Evolutionary conservation across 2,113 vertebrate genomes (phyloP).

Genomic region (Lipophrys pholis): DNA sequence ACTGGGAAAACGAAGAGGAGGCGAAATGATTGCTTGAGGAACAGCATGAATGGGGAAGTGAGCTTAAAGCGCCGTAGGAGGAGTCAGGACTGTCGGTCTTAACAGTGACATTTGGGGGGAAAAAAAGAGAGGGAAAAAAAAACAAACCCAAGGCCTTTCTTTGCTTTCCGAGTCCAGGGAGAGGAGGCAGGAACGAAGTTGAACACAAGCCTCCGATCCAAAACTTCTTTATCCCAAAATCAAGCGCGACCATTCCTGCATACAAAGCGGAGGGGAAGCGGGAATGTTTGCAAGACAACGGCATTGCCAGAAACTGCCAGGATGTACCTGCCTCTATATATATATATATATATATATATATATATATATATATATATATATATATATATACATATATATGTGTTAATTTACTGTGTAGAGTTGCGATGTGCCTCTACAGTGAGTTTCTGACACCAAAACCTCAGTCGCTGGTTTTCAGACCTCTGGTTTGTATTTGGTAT

Average conservation of each 20-base stretch:
- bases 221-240: conserved; percentile 59
- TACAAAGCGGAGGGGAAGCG: conserved; percentile 51
- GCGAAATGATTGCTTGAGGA: conserved; percentile 59
- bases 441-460: conserved; percentile 45
- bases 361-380: too few species aligned
- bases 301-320: conserved; percentile 25
- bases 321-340: too few species aligned
- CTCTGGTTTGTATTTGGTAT: conserved; percentile 50
- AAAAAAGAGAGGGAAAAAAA: conserved; percentile 38
- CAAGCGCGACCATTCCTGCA: conserved; percentile 66
- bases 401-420: conserved; percentile 41
- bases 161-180: conserved; percentile 46
- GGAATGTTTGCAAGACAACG: conserved; percentile 54
- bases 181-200: conserved; percentile 52
- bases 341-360: too few species aligned
- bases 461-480: conserved; percentile 25
- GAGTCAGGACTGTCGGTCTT: conserved; percentile 76
- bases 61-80: conserved; percentile 72
- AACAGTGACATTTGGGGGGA: conserved; percentile 35
- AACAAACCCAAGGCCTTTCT: conserved; percentile 45
- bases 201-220: conserved; percentile 51
- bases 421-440: conserved; percentile 54
- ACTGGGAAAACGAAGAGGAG: conserved; percentile 72
- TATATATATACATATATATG: too few species aligned
- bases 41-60: conserved; percentile 67